Conservation (phyloP, 2,797 vertebrate species). For the Cryptoprocta ferox region DNA sequence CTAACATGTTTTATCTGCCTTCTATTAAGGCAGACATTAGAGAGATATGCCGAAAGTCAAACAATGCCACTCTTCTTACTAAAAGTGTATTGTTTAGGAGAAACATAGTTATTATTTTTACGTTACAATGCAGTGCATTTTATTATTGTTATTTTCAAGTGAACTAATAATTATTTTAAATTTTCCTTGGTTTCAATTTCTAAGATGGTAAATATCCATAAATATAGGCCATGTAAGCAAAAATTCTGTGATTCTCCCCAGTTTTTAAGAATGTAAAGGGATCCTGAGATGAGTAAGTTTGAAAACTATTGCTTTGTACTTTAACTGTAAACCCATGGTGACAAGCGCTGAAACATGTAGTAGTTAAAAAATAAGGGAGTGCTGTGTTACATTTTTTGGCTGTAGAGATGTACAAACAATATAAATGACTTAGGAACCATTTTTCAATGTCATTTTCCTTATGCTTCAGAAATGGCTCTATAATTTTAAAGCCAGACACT, state of each 20-base stretch:
- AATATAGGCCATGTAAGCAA: neutral
- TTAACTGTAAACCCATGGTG: neutral
- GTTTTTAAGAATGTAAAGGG: neutral
- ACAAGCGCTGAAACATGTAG: neutral
- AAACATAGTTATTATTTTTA: neutral
- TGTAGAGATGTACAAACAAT: neutral
- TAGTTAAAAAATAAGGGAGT: neutral
- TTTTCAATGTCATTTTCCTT: constrained; percentile 16
- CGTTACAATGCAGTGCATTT: neutral
- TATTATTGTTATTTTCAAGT: neutral
- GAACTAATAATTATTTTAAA: neutral
- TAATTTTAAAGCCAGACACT: neutral
- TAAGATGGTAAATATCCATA: neutral
- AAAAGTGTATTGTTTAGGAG: neutral
- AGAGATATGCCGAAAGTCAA: constrained; percentile 28
- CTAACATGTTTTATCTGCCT: neutral
- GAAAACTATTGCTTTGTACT: neutral
- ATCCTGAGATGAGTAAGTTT: neutral
- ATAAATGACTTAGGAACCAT: neutral
- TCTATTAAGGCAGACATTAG: neutral
- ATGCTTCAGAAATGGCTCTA: neutral
- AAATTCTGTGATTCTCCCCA: neutral
- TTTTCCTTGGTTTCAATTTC: constrained; percentile 13
- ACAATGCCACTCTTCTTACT: neutral
- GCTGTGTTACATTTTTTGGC: neutral